Percentiles rank a stretch among this genome's conserved stretches.
Conservation (phyloP, 2,113 vertebrate genomes). For the Physeter macrocephalus region DNA sequence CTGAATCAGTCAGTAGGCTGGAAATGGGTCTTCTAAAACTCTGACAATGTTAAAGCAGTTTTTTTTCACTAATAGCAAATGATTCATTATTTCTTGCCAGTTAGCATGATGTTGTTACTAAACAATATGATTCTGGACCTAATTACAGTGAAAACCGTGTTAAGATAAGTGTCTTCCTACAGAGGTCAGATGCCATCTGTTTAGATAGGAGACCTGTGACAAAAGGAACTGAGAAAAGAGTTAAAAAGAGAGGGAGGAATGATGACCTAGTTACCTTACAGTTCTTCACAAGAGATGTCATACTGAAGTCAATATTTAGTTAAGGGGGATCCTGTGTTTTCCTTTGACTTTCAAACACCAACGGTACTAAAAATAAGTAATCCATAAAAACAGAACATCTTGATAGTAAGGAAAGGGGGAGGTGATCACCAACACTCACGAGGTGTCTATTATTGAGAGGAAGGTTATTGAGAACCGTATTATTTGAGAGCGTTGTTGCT, state of each 20-base stretch:
- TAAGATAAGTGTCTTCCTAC: not conserved
- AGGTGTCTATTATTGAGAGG: not conserved
- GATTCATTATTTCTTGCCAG: constrained; percentile 14
- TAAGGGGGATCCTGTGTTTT: not conserved
- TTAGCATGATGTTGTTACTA: not conserved
- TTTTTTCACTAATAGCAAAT: not conserved
- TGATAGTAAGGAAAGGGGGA: not conserved
- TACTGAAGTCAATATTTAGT: not conserved
- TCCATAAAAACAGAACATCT: not conserved
- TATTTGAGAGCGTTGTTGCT: not conserved
- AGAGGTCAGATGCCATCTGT: not conserved
- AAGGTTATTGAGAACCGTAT: not conserved
- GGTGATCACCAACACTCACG: not conserved
- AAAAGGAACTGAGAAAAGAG: not conserved
- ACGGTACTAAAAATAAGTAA: not conserved
- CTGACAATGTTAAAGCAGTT: not conserved
- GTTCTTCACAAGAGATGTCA: not conserved
- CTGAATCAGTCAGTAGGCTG: constrained; percentile 28
- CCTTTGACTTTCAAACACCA: not conserved
- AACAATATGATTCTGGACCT: not conserved
- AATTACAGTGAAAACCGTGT: not conserved
- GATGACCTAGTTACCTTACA: not conserved
- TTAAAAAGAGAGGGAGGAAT: not conserved
- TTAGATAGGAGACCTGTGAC: not conserved
- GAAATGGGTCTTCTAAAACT: constrained; percentile 69